These are phyloP conservation scores for Gymnobelideus leadbeateri DNA, from an alignment of 2,113 vertebrate genomes.

Conservation along the genomic window DNA sequence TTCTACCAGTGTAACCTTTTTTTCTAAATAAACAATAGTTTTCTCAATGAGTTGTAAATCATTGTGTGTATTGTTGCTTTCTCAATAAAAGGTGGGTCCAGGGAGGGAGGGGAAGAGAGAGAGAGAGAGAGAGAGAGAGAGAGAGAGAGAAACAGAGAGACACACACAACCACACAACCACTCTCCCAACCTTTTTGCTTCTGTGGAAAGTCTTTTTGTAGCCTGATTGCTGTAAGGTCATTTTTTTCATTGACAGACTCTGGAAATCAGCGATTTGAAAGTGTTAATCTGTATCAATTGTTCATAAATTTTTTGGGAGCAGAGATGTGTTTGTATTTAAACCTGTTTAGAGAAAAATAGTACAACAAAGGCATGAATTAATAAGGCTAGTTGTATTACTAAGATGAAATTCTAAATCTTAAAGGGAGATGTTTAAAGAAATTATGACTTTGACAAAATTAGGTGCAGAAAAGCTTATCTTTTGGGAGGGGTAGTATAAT, in stretches of 20 bases:
- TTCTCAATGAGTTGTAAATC: constrained; percentile 95
- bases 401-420: constrained; percentile 48
- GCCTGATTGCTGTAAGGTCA: not conserved
- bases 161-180: not conserved
- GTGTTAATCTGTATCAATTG: constrained; percentile 10
- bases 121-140: no score
- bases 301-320: constrained; percentile 34
- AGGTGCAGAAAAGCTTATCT: constrained; percentile 31
- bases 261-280: not conserved
- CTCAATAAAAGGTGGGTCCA: constrained; percentile 64
- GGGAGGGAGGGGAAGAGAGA: no score
- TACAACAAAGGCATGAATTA: constrained; percentile 21
- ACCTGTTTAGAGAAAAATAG: constrained; percentile 33
- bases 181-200: not conserved
- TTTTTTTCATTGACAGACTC: not conserved
- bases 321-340: constrained; percentile 9
- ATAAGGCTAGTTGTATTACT: constrained; percentile 47
- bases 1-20: constrained; percentile 98
- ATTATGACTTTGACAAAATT: constrained; percentile 43
- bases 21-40: constrained; percentile 99
- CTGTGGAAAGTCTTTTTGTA: not conserved
- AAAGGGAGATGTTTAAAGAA: constrained; percentile 41
- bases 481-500: constrained; percentile 33
- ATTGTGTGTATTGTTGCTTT: constrained; percentile 86
- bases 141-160: no score